Evolutionary conservation across 2,888 invertebrate genomes (phyloP).

Genomic region (Cloeon dipterum): DNA sequence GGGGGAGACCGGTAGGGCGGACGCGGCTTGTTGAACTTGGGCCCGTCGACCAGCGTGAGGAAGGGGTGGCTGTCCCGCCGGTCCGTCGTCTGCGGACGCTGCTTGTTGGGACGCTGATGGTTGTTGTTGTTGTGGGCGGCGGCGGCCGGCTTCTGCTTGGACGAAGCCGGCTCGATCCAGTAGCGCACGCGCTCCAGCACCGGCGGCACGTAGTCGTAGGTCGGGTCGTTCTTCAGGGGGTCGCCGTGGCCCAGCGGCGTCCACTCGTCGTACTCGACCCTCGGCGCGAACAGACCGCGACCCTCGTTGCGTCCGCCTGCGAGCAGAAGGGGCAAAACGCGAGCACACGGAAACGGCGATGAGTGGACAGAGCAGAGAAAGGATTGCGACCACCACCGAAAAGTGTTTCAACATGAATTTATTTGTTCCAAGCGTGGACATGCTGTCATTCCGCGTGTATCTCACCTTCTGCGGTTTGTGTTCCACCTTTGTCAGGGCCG

Average conservation of each 20-base stretch:
- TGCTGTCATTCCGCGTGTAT: too few species aligned
- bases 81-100: conserved; percentile 11
- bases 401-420: too few species aligned
- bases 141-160: conserved; percentile 2
- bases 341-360: too few species aligned
- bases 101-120: background rate
- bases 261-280: conserved; percentile 70
- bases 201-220: conserved; percentile 66
- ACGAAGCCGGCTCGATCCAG: conserved; percentile 42
- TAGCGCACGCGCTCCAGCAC: conserved; percentile 56
- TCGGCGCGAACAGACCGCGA: conserved; percentile 34
- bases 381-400: too few species aligned
- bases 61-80: conserved; percentile 19
- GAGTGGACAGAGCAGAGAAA: too few species aligned
- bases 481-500: too few species aligned
- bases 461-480: too few species aligned
- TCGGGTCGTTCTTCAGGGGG: conserved; percentile 61
- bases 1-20: conserved; percentile 8
- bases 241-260: conserved; percentile 62
- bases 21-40: conserved; percentile 17
- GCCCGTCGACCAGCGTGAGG: conserved; percentile 24
- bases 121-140: background rate
- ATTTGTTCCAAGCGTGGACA: too few species aligned
- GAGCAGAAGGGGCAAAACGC: too few species aligned
- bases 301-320: too few species aligned